phyloP scores from a whole-genome alignment of 2,113 vertebrate species.

The Gavia stellata region DNA sequence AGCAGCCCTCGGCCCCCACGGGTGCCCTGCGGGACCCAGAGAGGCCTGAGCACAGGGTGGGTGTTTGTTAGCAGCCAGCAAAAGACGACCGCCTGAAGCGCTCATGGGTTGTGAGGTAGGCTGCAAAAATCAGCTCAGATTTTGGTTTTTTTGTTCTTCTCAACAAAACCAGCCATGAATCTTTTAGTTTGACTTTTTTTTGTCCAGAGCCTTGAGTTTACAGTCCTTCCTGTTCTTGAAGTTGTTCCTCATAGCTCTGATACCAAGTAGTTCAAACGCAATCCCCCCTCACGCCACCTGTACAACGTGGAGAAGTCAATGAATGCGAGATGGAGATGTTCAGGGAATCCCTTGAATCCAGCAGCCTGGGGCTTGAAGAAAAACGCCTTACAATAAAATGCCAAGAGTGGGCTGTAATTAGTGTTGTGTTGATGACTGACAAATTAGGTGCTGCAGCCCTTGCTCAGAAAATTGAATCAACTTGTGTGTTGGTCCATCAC shows the following conservation, averaged over 20 bases:
- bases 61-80: not conserved
- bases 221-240: not conserved
- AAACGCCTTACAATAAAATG: not conserved
- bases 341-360: not conserved
- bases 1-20: fast-evolving
- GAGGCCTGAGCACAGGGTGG: fast-evolving
- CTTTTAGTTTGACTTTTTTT: not conserved
- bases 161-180: not conserved
- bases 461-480: not conserved
- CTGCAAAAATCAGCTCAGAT: not conserved
- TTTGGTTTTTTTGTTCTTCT: too few relatives aligned
- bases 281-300: not conserved
- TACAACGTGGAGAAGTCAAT: not conserved
- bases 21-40: not conserved
- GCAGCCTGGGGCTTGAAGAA: not conserved
- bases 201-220: not conserved
- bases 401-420: not conserved
- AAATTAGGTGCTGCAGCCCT: not conserved
- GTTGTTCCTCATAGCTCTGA: not conserved
- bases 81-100: not conserved
- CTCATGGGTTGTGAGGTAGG: not conserved
- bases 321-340: not conserved
- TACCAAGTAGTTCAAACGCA: not conserved
- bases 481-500: not conserved
- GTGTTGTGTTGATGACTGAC: not conserved